These are phyloP conservation scores for Carposina sasakii DNA, from an alignment of 1,140 invertebrate species.

Conservation along the genomic window DNA sequence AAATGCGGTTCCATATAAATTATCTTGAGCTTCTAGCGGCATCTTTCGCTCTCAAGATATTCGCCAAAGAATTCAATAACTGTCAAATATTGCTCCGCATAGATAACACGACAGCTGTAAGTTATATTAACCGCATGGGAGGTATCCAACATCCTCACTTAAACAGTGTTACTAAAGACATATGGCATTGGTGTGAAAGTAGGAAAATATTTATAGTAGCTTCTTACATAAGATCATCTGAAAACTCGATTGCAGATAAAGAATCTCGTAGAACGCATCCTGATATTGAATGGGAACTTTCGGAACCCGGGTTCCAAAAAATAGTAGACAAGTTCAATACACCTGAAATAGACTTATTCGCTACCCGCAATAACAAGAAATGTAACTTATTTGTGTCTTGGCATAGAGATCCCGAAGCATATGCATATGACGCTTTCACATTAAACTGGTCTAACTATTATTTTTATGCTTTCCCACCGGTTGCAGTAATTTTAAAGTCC, in stretches of 20 bases:
- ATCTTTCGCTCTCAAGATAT: slow-evolving; percentile 1
- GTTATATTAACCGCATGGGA: slow-evolving; percentile 2
- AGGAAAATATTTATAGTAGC: not conserved
- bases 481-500: too few relatives aligned
- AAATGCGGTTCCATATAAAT: not conserved
- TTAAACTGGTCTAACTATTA: too few relatives aligned
- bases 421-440: too few relatives aligned
- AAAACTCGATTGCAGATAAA: not conserved
- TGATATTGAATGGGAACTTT: not conserved
- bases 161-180: not conserved
- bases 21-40: not conserved
- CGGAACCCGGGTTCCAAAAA: not conserved
- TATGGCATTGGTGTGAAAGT: not conserved
- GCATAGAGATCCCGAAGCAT: too few relatives aligned
- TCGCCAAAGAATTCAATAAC: slow-evolving; percentile 2
- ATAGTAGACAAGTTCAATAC: not conserved
- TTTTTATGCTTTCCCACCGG: too few relatives aligned
- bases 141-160: not conserved
- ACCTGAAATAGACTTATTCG: not conserved
- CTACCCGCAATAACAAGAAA: too few relatives aligned
- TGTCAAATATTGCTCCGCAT: not conserved
- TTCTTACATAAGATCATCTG: not conserved
- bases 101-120: not conserved
- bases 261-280: not conserved
- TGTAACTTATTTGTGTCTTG: too few relatives aligned